A percentile compares a stretch with the other conserved stretches of the same genome.
phyloP scores from a whole-genome alignment of 1,140 invertebrate genomes.

The Pogonomyrmex californicus region DNA sequence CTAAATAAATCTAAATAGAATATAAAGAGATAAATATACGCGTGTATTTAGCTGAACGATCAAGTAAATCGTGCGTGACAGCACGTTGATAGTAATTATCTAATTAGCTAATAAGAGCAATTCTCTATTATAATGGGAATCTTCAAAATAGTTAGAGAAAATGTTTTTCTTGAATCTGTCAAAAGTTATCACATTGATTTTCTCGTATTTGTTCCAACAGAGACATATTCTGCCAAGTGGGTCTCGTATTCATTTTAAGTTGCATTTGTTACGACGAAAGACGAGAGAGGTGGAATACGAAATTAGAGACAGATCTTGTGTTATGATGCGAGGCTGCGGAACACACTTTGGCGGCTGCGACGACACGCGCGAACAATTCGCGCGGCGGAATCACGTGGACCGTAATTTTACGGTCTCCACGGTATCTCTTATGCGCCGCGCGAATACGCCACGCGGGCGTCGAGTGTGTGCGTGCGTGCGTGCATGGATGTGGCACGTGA shows the following conservation, averaged over 20 bases:
- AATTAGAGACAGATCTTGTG: not conserved
- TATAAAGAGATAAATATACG: not conserved
- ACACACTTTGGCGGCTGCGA: not conserved
- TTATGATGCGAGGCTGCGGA: not conserved
- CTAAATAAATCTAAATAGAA: not conserved
- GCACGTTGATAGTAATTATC: not conserved
- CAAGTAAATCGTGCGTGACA: not conserved
- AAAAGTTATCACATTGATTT: not conserved
- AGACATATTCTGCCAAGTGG: not conserved
- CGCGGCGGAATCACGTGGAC: not conserved
- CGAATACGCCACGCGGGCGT: not conserved
- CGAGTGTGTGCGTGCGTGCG: not conserved
- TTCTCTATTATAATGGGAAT: not conserved
- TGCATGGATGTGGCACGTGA: not conserved
- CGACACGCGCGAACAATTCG: conserved; percentile 18
- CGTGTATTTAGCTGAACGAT: not conserved
- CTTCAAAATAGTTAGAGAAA: not conserved
- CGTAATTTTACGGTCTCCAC: conserved; percentile 20
- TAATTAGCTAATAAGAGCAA: not conserved
- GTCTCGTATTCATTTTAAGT: not conserved
- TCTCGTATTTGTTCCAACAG: not conserved
- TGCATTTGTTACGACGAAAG: not conserved
- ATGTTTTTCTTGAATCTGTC: not conserved
- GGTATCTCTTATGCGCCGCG: conserved; percentile 16
- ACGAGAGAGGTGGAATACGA: no score